Evolutionary conservation across 2,113 vertebrate genomes (phyloP).

Genomic region (Eonycteris spelaea): DNA sequence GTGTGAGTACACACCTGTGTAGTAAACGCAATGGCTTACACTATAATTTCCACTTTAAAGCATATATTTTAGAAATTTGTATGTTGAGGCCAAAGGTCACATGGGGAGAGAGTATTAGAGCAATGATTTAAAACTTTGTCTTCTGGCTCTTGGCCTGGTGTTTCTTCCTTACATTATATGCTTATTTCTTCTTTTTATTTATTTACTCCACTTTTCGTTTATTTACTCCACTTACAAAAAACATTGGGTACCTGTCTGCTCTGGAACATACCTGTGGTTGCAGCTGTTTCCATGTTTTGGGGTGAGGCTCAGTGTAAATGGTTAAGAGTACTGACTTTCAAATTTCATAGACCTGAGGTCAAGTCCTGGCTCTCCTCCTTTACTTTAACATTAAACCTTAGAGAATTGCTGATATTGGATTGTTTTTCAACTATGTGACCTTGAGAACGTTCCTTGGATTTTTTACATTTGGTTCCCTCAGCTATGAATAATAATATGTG

Average conservation of each 20-base stretch:
- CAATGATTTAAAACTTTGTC: background rate
- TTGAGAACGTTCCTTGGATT: conserved; percentile 22
- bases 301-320: background rate
- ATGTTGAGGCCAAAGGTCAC: background rate
- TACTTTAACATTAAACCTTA: background rate
- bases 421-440: background rate
- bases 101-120: background rate
- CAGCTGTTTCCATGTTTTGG: background rate
- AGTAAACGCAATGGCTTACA: background rate
- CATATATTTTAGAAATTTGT: background rate
- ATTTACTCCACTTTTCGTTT: too few species aligned
- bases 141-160: background rate
- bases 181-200: background rate
- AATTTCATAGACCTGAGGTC: background rate
- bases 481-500: background rate
- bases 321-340: background rate
- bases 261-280: background rate
- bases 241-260: background rate
- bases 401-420: background rate
- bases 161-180: background rate
- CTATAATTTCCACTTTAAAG: background rate
- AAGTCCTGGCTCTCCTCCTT: background rate
- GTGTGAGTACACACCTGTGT: background rate
- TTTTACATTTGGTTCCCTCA: background rate
- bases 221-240: background rate